Base-by-base conservation (phyloP, 2,797 vertebrate genomes). In the Hyperoplus lanceolatus region DNA sequence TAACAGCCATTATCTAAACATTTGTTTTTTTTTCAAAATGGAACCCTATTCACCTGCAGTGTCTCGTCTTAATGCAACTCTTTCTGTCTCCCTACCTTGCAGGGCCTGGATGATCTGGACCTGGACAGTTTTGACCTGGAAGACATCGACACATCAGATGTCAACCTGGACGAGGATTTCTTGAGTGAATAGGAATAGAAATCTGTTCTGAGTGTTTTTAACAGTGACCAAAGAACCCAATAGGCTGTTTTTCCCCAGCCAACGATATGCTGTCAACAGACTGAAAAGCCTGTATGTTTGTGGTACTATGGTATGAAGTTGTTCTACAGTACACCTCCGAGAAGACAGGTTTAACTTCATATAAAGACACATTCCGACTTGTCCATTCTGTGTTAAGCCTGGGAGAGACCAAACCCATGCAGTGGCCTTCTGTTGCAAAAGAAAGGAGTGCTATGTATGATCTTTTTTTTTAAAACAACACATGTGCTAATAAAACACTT, bases 101-200 rank as follows among this genome's bases (percentile, higher is more conserved):
- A 93, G 91, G 82, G 6, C 16, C 93, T 98, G 86, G 94, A 97
- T 59, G 97, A 98, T 82, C 94, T 99, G 68, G 97, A 98, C 81
- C 89, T 99, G 77, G 97, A 99, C 94, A 97, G 96, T 90, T 94
- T 98, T 88, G 97, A 99, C 70, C 91, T 98, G 87, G 92, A 97
- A 3, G 97, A 98, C 77, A 96, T 97, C 45, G 97, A 99, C 86
- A 96, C 96, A 77, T 92, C 96, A 82, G 97, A 98, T 66, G 94
- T 98, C 81, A 97, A 96, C 89, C 92, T 98, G 77, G 98, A 99
- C 71, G 97, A 99, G 49, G 97, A 98, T 50, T 97, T 98, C 87
- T 90, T 96, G 88, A 95, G 94, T 70, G 95, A 98, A 54, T 97
- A 94, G 41, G 45, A 49, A 58, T 11, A 15, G 4, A 29, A 14